Base-by-base conservation (phyloP, 2,797 vertebrate genomes). In the Etheostoma nigrum region DNA sequence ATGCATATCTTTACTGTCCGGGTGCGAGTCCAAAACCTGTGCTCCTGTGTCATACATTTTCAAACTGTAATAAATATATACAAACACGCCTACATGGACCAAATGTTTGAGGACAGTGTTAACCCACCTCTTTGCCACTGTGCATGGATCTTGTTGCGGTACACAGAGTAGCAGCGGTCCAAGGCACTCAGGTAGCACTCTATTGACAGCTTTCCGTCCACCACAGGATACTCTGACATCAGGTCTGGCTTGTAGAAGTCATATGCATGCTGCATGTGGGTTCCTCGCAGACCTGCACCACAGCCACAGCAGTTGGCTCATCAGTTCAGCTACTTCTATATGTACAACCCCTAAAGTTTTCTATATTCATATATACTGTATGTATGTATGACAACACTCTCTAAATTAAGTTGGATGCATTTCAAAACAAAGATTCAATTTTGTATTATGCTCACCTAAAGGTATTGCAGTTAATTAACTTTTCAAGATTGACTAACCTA, bases 241-340 rank as follows among this genome's bases (percentile, higher is more conserved):
- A 99, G 96, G 74, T 99, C 97, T 2, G 98, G 98, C 74, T 99
- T 99, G 87, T 99, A 99, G 87, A 99, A 99, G 91, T 99, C 98
- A 58, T 99, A 99, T 0, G 96, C 97, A 4, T 99, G 98, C 82
- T 97, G 96, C 98, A 99, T 99, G 68, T 99, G 98, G 23, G 98
- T 99, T 68, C 97, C 98, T 60, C 98, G 96, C 67, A 99, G 88
- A 52, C 98, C 98, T 99, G 74, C 18, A 36, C 7, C n/a, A 59
- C 1, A 74, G 10, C 44, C 42, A 44, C 36, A 82, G 11, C 14
- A 54, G 27, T 15, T 19, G 16, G 16, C 5, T 15, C 5, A 16
- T 42, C 14, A n/a, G 27, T 47, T 48, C 10, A 52, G 23, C 23
- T 42, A 1, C 8, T 0, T 61, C 5, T 0, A 6, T 30, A 47